Conservation (phyloP, 1,140 invertebrate species). For the Acromyrmex charruanus region DNA sequence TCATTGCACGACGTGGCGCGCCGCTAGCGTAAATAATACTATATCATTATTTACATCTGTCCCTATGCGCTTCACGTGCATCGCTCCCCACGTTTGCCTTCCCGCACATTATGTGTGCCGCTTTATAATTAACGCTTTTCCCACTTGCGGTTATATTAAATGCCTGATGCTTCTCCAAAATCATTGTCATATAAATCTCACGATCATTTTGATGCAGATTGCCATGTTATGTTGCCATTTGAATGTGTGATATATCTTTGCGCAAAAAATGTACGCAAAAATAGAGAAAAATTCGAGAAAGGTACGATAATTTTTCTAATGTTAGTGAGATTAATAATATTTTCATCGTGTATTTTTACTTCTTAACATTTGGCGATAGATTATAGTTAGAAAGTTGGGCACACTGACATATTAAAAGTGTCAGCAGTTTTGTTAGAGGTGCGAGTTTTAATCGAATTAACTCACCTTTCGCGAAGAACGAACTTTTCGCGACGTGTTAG, state of each 20-base stretch:
- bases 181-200: background rate
- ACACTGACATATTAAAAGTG: conserved; percentile 67
- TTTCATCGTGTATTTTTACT: background rate
- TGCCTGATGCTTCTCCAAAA: conserved; percentile 1
- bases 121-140: conserved; percentile 45
- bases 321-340: background rate
- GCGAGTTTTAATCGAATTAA: conserved; percentile 64
- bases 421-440: conserved; percentile 45
- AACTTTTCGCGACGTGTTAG: conserved; percentile 61
- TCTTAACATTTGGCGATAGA: conserved; percentile 2
- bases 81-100: conserved; percentile 18
- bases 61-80: conserved; percentile 27
- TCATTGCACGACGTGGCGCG: conserved; percentile 42
- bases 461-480: conserved; percentile 54
- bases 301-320: background rate
- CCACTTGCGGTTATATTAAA: conserved; percentile 29
- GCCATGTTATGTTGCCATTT: background rate
- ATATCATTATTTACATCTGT: conserved; percentile 53
- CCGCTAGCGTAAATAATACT: conserved; percentile 57
- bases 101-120: conserved; percentile 38
- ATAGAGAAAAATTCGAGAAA: background rate
- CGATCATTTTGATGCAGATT: background rate
- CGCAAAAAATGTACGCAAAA: too few species aligned
- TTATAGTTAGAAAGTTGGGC: conserved; percentile 38
- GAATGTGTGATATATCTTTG: too few species aligned